A percentile compares a stretch with the other conserved stretches of the same genome.
phyloP scores from a whole-genome alignment of 2,888 invertebrate species.

The Melolontha melolontha region DNA sequence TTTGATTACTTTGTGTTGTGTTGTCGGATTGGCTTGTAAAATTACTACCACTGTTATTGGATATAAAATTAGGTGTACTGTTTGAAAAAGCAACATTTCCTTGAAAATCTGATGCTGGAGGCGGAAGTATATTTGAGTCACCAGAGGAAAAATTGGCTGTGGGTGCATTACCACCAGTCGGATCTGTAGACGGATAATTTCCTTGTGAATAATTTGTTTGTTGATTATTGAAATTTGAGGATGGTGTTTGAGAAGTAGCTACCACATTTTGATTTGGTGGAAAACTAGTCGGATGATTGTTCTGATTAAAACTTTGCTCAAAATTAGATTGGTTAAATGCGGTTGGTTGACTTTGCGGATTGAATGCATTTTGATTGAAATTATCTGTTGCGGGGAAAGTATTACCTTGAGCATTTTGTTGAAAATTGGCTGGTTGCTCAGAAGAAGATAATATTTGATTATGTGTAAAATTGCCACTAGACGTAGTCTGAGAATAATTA shows the following conservation, averaged over 20 bases:
- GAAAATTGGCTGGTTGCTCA: conserved; percentile 17
- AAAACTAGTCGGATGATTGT: conserved; percentile 10
- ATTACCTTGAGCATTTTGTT: conserved; percentile 18
- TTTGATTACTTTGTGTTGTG: conserved; percentile 4
- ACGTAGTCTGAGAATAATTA: conserved; percentile 18
- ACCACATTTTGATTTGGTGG: conserved; percentile 12
- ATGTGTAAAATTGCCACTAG: conserved; percentile 26
- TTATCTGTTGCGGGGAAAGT: conserved; percentile 28
- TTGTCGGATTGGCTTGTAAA: conserved; percentile 24
- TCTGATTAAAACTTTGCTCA: conserved; percentile 29
- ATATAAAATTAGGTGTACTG: conserved; percentile 23
- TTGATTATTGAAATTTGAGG: conserved; percentile 16
- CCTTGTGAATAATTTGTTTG: conserved; percentile 26
- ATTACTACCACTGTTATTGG: conserved; percentile 32
- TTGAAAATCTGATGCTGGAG: conserved; percentile 16
- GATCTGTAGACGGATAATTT: conserved; percentile 26
- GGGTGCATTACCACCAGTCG: background rate
- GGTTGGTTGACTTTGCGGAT: conserved; percentile 13
- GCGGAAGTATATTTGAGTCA: conserved; percentile 12
- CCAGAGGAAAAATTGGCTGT: background rate
- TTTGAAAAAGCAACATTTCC: conserved; percentile 19
- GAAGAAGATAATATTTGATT: conserved; percentile 33
- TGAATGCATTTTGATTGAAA: conserved; percentile 33
- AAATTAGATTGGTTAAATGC: conserved; percentile 19
- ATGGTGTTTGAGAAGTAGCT: conserved; percentile 12